Conservation (phyloP, 2,113 vertebrate species). For the Cisticola juncidis region DNA sequence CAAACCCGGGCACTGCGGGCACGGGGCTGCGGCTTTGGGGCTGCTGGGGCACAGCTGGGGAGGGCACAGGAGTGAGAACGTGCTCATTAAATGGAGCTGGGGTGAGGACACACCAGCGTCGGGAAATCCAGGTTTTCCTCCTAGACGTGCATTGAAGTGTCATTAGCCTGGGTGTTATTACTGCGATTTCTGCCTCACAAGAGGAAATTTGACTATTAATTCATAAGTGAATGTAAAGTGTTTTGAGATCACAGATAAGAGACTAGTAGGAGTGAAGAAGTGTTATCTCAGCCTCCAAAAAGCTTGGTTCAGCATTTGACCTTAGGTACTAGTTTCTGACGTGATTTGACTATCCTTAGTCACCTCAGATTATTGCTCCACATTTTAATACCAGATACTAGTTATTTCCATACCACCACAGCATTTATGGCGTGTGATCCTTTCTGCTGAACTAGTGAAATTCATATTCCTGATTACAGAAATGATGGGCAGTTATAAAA, state of each 20-base stretch:
- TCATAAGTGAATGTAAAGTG: background rate
- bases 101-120: background rate
- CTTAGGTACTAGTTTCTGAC: conserved; percentile 14
- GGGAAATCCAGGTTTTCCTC: background rate
- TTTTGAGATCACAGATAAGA: conserved; percentile 16
- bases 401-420: background rate
- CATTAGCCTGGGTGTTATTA: background rate
- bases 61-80: fast-evolving
- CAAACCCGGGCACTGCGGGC: fast-evolving
- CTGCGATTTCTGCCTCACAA: background rate
- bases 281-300: conserved; percentile 23
- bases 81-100: background rate
- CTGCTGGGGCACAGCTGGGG: fast-evolving
- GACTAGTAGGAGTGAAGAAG: background rate
- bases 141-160: background rate
- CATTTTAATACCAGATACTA: conserved; percentile 54
- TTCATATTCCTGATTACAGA: background rate
- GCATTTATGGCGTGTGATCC: background rate
- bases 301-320: conserved; percentile 1
- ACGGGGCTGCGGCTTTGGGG: fast-evolving
- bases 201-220: background rate
- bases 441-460: conserved; percentile 37
- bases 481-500: background rate
- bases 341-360: conserved; percentile 20
- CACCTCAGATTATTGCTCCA: conserved; percentile 3